phyloP scores from a whole-genome alignment of 2,113 vertebrate species.

The Myodes glareolus region DNA sequence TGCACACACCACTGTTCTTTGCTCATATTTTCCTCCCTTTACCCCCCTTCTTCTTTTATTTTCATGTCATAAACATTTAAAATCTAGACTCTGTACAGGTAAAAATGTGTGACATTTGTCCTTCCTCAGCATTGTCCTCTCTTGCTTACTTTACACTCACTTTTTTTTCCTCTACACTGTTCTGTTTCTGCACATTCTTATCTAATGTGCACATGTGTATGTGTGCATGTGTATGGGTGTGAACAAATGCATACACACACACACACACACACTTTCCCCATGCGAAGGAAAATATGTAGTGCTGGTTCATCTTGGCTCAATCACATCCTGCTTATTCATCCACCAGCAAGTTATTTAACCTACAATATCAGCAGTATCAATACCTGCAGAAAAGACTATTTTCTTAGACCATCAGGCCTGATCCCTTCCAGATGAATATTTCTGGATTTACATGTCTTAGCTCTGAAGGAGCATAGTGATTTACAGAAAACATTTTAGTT shows the following conservation, averaged over 20 bases:
- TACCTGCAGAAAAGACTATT: neutral
- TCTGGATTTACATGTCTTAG: neutral
- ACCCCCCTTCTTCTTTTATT: neutral
- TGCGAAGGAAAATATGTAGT: neutral
- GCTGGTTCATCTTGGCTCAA: neutral
- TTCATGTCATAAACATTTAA: neutral
- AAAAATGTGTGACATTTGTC: neutral
- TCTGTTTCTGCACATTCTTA: neutral
- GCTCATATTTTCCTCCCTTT: neutral
- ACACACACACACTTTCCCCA: neutral
- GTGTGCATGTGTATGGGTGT: neutral
- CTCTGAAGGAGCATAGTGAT: neutral
- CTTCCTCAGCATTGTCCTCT: neutral
- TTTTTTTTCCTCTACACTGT: neutral
- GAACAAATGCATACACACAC: neutral
- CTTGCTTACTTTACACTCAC: neutral
- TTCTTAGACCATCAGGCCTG: neutral
- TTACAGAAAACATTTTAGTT: conserved; percentile 31
- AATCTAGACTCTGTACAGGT: neutral
- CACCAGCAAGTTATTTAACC: neutral
- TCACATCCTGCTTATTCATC: neutral
- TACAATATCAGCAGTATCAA: neutral
- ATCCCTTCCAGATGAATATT: neutral
- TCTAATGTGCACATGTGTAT: neutral
- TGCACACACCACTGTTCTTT: neutral